phyloP scores from a whole-genome alignment of 1,140 invertebrate species.

The Aethina tumida region DNA sequence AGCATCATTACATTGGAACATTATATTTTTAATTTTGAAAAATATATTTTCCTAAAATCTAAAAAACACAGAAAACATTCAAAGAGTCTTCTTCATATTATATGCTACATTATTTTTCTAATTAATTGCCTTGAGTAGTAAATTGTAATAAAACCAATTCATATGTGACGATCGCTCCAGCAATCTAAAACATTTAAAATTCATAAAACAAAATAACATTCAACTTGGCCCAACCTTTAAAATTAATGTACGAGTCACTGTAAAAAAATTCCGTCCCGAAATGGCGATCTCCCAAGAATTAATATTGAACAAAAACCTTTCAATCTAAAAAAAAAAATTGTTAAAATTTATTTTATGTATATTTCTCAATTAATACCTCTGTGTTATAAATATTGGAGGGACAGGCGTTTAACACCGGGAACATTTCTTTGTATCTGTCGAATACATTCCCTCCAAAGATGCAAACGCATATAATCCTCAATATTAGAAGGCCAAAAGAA shows the following conservation, averaged over 20 bases:
- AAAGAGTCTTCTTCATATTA: too few species aligned
- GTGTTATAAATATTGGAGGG: slow-evolving; percentile 41
- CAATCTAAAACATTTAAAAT: too few species aligned
- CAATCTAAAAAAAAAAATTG: slow-evolving; percentile 37
- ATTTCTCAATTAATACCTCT: slow-evolving; percentile 37
- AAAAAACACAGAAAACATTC: too few species aligned
- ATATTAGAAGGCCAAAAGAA: slow-evolving; percentile 45
- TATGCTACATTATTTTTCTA: too few species aligned
- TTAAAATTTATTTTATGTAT: neutral
- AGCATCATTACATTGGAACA: too few species aligned
- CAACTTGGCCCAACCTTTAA: too few species aligned
- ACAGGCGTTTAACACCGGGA: slow-evolving; percentile 43
- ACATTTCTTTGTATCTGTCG: slow-evolving; percentile 46
- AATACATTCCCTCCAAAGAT: slow-evolving; percentile 45
- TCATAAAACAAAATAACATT: too few species aligned
- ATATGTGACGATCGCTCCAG: too few species aligned
- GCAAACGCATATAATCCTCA: slow-evolving; percentile 44
- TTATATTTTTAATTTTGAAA: too few species aligned
- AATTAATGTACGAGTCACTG: slow-evolving; percentile 46
- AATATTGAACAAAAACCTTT: slow-evolving; percentile 46
- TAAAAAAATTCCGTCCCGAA: slow-evolving; percentile 53
- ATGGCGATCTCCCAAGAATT: slow-evolving; percentile 46
- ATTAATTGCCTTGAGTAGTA: too few species aligned
- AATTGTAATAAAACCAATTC: too few species aligned
- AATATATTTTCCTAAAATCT: too few species aligned